Evolutionary conservation across 2,113 vertebrate genomes (phyloP).

Genomic region (Blennius ocellaris): DNA sequence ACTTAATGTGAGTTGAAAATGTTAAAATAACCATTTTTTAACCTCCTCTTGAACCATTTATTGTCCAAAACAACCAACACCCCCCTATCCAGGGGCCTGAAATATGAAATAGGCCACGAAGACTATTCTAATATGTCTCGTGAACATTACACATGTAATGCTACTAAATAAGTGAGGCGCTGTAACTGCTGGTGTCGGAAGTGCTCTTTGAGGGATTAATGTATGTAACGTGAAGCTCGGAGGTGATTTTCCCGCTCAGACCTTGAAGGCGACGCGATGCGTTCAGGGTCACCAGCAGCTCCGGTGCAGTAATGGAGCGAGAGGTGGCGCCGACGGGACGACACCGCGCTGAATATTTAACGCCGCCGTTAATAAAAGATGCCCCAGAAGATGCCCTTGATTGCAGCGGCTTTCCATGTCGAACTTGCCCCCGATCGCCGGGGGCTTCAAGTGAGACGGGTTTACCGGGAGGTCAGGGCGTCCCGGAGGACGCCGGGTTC

Average conservation of each 20-base stretch:
- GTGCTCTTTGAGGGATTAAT: background rate
- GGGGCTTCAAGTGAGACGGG: conserved; percentile 61
- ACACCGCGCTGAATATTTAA: conserved; percentile 76
- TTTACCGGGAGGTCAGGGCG: conserved; percentile 71
- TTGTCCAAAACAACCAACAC: too few species aligned
- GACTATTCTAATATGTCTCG: background rate
- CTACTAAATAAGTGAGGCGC: too few species aligned
- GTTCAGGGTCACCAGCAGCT: conserved; percentile 4
- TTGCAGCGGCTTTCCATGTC: conserved; percentile 69
- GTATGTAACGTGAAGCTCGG: background rate
- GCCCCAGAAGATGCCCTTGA: conserved; percentile 59
- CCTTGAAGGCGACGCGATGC: background rate
- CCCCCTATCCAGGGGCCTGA: too few species aligned
- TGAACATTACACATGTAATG: background rate
- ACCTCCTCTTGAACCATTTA: too few species aligned
- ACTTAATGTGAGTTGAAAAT: too few species aligned
- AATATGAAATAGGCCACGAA: too few species aligned
- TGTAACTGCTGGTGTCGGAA: background rate
- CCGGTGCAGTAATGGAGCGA: background rate
- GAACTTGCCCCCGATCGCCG: conserved; percentile 60
- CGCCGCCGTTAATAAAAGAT: conserved; percentile 81
- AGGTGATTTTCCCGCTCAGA: background rate
- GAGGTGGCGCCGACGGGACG: background rate
- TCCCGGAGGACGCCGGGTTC: conserved; percentile 34
- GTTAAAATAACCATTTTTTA: too few species aligned